Evolutionary conservation across 2,888 invertebrate genomes (phyloP).

Genomic region (Eupithecia subfuscata): DNA sequence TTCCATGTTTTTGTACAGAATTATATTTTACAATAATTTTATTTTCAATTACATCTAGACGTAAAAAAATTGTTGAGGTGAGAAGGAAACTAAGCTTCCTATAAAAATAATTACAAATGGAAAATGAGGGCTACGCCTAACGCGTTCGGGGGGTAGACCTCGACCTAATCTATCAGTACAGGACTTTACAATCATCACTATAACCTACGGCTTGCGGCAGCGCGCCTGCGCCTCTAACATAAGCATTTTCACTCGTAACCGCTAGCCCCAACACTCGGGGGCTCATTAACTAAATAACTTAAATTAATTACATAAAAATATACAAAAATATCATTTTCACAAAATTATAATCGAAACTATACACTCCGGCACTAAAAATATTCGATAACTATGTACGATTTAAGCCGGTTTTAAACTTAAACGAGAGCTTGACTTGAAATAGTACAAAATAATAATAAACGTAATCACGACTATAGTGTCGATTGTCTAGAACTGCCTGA

Average conservation of each 20-base stretch:
- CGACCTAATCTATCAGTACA: slow-evolving; percentile 81
- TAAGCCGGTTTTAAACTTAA: slow-evolving; percentile 81
- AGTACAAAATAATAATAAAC: slow-evolving; percentile 75
- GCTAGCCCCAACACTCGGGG: slow-evolving; percentile 62
- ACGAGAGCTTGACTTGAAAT: slow-evolving; percentile 82
- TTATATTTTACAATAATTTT: slow-evolving; percentile 83
- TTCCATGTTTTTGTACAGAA: slow-evolving; percentile 82
- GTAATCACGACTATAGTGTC: slow-evolving; percentile 83
- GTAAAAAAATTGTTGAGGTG: slow-evolving; percentile 82
- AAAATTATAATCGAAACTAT: slow-evolving; percentile 82
- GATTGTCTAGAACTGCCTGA: slow-evolving; percentile 83
- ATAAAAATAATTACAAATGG: slow-evolving; percentile 82
- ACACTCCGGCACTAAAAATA: slow-evolving; percentile 81
- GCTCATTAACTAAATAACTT: slow-evolving; percentile 78
- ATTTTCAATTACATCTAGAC: slow-evolving; percentile 84
- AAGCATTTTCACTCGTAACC: slow-evolving; percentile 69
- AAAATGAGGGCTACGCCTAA: slow-evolving; percentile 83
- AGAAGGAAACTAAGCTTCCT: slow-evolving; percentile 84
- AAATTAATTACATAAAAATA: slow-evolving; percentile 82
- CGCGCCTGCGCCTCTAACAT: slow-evolving; percentile 51
- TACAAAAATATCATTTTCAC: slow-evolving; percentile 84
- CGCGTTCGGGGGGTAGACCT: slow-evolving; percentile 82
- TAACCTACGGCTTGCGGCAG: slow-evolving; percentile 65
- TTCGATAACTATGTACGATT: slow-evolving; percentile 82
- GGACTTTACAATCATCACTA: slow-evolving; percentile 83